Evolutionary conservation across 2,797 vertebrate species (phyloP).

Genomic region (Sebastes matsubarae): DNA sequence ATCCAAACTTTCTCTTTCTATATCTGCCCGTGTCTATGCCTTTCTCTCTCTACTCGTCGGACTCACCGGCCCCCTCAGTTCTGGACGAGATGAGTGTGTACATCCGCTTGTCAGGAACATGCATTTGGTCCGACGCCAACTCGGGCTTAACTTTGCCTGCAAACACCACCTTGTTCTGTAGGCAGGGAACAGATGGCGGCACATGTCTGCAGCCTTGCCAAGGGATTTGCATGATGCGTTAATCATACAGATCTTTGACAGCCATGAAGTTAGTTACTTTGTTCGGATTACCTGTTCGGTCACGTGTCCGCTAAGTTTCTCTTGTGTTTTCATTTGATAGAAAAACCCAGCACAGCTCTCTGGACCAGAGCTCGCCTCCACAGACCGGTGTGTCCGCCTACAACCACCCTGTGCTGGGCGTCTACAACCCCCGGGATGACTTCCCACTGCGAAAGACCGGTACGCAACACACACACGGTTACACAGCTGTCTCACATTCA

Average conservation of each 20-base stretch:
- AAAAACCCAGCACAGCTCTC: slow-evolving; percentile 97
- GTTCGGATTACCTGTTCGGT: slow-evolving; percentile 29
- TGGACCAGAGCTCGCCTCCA: slow-evolving; percentile 98
- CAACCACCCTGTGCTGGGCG: slow-evolving; percentile 95
- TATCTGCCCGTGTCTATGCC: slow-evolving; percentile 24
- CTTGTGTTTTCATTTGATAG: slow-evolving; percentile 69
- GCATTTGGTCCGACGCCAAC: slow-evolving; percentile 59
- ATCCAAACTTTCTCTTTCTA: slow-evolving; percentile 26
- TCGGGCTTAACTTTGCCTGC: slow-evolving; percentile 60
- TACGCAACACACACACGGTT: slow-evolving; percentile 58
- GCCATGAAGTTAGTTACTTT: slow-evolving; percentile 51
- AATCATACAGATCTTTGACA: slow-evolving; percentile 64
- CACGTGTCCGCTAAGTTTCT: slow-evolving; percentile 7
- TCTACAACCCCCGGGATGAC: slow-evolving; percentile 98
- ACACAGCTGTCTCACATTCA: slow-evolving; percentile 2
- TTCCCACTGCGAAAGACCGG: slow-evolving; percentile 98
- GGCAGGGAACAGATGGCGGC: slow-evolving; percentile 69
- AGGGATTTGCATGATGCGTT: slow-evolving; percentile 57
- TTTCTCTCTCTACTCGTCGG: slow-evolving; percentile 20
- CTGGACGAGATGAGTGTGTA: slow-evolving; percentile 42
- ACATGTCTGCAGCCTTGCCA: slow-evolving; percentile 54
- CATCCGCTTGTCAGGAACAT: slow-evolving; percentile 68
- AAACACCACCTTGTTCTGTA: slow-evolving; percentile 60
- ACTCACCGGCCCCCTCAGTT: slow-evolving; percentile 34
- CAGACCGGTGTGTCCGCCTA: slow-evolving; percentile 94